Evolutionary conservation across 2,888 invertebrate genomes (phyloP).

Genomic region (Malthinus flaveolus): DNA sequence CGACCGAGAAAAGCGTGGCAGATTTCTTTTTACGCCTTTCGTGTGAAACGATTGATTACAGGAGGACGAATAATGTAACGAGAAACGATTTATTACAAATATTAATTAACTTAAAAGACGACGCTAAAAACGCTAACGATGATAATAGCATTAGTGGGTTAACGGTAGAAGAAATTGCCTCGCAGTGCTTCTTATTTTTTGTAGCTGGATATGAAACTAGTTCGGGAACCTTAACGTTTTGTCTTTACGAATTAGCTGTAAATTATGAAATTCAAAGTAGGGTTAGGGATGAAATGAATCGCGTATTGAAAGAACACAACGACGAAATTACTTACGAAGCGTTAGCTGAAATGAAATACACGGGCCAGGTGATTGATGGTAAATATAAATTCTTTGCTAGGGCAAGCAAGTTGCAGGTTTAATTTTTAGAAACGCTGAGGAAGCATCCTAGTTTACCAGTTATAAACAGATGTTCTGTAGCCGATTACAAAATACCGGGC

Average conservation of each 20-base stretch:
- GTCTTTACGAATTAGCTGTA: slow-evolving; percentile 50
- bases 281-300: slow-evolving; percentile 50
- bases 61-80: slow-evolving; percentile 22
- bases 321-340: slow-evolving; percentile 52
- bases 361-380: slow-evolving; percentile 54
- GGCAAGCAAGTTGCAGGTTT: slow-evolving; percentile 10
- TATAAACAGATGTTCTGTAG: slow-evolving; percentile 38
- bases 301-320: slow-evolving; percentile 40
- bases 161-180: slow-evolving; percentile 40
- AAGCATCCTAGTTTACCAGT: slow-evolving; percentile 45
- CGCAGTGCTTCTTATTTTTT: slow-evolving; percentile 55
- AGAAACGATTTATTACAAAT: slow-evolving; percentile 50
- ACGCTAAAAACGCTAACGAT: slow-evolving; percentile 5
- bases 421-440: slow-evolving; percentile 45
- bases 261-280: slow-evolving; percentile 53
- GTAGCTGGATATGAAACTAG: slow-evolving; percentile 58
- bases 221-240: slow-evolving; percentile 51
- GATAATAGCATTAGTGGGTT: slow-evolving; percentile 16
- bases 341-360: slow-evolving; percentile 54
- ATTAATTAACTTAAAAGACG: slow-evolving; percentile 39
- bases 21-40: not conserved
- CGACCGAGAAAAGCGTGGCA: not conserved
- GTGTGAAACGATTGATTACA: not conserved
- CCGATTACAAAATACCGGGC: slow-evolving; percentile 36
- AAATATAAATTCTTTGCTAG: slow-evolving; percentile 13